Evolutionary conservation across 1,140 invertebrate species (phyloP), one percentile per base, ranked within the genome.

Genomic region (Dendrolimus punctatus): DNA sequence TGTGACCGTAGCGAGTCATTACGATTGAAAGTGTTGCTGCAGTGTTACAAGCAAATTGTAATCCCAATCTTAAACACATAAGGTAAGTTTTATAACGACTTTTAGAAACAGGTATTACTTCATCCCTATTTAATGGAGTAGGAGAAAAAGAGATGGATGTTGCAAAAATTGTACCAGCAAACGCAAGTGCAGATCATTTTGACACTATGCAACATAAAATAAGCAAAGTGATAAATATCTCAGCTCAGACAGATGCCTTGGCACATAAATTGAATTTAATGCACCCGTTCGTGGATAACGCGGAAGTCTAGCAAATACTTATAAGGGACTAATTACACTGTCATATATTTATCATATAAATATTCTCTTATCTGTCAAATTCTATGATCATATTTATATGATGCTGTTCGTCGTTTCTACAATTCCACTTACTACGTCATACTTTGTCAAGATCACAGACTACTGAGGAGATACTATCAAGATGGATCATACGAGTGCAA

Each of bases 1-100:
- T 75, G 80, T 71, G 71, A 81, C 76, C 80, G 78, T 80, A 78
- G 73, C 78, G 56, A 80, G 71, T 72, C 73, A 80, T 78, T 76
- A 74, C 73, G 68, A 80, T 78, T 68, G 73, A 76, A 76, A 79
- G 68, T 73, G 64, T 62, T 65, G 55, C 64, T 58, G 23, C 23
- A 23, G 23, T 58, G 58, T 68, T 60, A 62, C 60, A 74, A 71
- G 71, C 67, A 77, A 68, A 72, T 66, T 61, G 73, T 23, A 23
- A 23, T 23, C 23, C 23, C 3, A 23, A 23, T 23, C 23, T 23
- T 23, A 23, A 3, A 23, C 3, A 3, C 23, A 23, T 23, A 23
- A 23, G 23, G 23, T 23, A 23, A 23, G 23, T 23, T 23, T 23
- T 23, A 23, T 23, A 23, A 23, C 1, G 23, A 3, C 23, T 23